Evolutionary conservation across 2,888 invertebrate species (phyloP).

Genomic region (Acrobasis suavella): DNA sequence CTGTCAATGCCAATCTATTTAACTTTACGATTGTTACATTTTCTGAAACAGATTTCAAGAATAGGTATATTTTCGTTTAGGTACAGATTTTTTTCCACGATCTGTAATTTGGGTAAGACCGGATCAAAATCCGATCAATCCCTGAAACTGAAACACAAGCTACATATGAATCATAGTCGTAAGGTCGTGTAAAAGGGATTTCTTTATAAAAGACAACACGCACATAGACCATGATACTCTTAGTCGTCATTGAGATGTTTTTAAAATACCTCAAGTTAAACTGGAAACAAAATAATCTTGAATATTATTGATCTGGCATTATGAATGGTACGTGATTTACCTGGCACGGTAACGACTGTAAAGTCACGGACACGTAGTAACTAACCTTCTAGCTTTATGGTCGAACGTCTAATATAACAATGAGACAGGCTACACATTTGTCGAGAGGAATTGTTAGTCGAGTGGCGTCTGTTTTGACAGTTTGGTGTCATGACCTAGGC

Average conservation of each 20-base stretch:
- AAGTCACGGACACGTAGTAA: constrained; percentile 15
- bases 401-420: not conserved
- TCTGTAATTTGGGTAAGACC: constrained; percentile 1
- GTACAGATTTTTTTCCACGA: not conserved
- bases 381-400: constrained; percentile 8
- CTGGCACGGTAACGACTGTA: constrained; percentile 8
- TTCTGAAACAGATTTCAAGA: not conserved
- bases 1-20: too few relatives aligned
- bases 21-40: too few relatives aligned
- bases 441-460: not conserved
- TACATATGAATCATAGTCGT: not conserved
- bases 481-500: not conserved
- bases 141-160: not conserved
- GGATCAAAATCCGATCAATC: constrained; percentile 13
- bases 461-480: not conserved
- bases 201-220: not conserved
- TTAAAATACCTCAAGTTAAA: not conserved
- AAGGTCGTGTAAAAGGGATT: not conserved
- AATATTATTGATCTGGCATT: not conserved
- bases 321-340: constrained; percentile 1
- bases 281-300: not conserved
- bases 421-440: constrained; percentile 1
- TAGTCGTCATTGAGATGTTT: not conserved
- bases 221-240: not conserved
- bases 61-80: not conserved